Evolutionary conservation across 2,797 vertebrate genomes (phyloP), one percentile per base, ranked within the genome.

Genomic region (Chelon auratus): DNA sequence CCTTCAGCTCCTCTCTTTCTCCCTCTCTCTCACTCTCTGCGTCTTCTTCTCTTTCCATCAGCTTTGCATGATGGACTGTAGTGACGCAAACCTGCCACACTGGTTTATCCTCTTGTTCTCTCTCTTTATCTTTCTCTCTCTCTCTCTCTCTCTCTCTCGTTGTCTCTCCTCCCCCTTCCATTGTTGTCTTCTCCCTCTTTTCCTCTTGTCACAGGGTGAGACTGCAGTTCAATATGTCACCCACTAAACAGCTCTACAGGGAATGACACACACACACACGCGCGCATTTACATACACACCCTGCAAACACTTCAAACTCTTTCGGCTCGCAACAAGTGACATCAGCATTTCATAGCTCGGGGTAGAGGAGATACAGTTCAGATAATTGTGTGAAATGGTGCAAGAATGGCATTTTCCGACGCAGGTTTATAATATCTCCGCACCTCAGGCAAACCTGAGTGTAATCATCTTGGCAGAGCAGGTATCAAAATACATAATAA

Each of bases 1-100:
- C 73, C 79, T 62, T 66, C 57, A n/a, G 15, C 62, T 64, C 65
- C 12, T n/a, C 48, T 39, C 20, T 24, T 18, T 52, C 60, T 68
- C 61, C 72, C 64, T 54, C 64, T 54, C 45, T 51, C 62, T 55
- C 50, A 62, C 30, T 45, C 47, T 45, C 43, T 75, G 57, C 62
- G 43, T 64, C 68, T 72, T 64, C 77, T 63, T 71, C 66, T 83
- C 76, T 84, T 68, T 81, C 76, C 86, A 83, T 90, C 93, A 90
- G 87, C 89, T 91, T 92, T 88, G 82, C 89, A 90, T 93, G 89
- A 91, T 90, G 86, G 80, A 85, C 84, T 91, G 81, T 81, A 89
- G 89, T 89, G 89, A 90, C 81, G 62, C 77, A 86, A 94, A 95
- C 94, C 87, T 78, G 91, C 85, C 85, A 77, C 89, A 94, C 95